Evolutionary conservation across 2,888 invertebrate genomes (phyloP).

Genomic region (Lymantria monacha): DNA sequence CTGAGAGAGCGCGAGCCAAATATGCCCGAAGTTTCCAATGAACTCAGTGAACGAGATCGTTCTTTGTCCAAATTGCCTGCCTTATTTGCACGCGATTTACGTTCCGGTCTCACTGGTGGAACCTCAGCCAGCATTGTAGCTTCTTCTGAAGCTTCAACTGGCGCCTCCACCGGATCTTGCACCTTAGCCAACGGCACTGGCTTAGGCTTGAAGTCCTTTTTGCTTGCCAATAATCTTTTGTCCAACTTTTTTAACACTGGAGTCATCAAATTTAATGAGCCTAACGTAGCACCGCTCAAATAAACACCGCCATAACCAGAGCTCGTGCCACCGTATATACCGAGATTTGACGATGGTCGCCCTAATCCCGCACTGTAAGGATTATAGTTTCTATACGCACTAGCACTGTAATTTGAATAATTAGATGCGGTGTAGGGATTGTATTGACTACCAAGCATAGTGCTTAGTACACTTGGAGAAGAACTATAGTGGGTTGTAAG

Average conservation of each 20-base stretch:
- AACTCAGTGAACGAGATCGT: conserved; percentile 68
- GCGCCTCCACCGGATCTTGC: conserved; percentile 37
- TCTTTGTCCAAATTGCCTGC: conserved; percentile 61
- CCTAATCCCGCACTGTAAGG: conserved; percentile 71
- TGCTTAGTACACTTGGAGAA: conserved; percentile 70
- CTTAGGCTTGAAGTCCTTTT: conserved; percentile 76
- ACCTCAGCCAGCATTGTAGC: conserved; percentile 23
- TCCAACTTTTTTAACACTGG: conserved; percentile 78
- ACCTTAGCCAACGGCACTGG: conserved; percentile 63
- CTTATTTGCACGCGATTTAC: conserved; percentile 53
- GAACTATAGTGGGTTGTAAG: conserved; percentile 70
- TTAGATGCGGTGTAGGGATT: conserved; percentile 57
- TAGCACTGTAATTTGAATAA: conserved; percentile 65
- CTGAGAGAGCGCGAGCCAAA: conserved; percentile 83
- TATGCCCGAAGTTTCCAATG: conserved; percentile 53
- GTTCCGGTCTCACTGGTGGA: conserved; percentile 65
- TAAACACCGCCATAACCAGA: conserved; percentile 87
- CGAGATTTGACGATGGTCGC: conserved; percentile 60
- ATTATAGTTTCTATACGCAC: conserved; percentile 69
- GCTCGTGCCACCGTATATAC: conserved; percentile 84
- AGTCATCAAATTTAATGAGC: conserved; percentile 82
- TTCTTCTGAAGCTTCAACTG: conserved; percentile 15
- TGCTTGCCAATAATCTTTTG: conserved; percentile 71
- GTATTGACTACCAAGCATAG: conserved; percentile 65
- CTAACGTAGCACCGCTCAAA: conserved; percentile 82